Evolutionary conservation across 2,888 invertebrate genomes (phyloP), one percentile per base, ranked within the genome.

Genomic region (Syritta pipiens): DNA sequence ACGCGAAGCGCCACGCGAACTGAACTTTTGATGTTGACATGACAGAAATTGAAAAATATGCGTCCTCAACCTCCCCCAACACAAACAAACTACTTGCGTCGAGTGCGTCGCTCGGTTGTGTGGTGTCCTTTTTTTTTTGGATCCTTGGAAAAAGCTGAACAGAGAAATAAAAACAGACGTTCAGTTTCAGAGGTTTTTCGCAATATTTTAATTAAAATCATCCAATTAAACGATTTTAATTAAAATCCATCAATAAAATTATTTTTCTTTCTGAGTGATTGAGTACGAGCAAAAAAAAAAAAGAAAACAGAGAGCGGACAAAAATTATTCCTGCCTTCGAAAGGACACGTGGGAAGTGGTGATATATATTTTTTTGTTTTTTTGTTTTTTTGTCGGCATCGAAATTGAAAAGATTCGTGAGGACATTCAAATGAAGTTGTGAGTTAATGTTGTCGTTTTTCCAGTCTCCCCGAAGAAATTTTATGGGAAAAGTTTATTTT

Each of bases 191-290:
- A 49, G 49, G 49, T 20, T n/a, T n/a, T n/a, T 22, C 17, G 57
- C 42, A 35, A 59, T 59, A 67, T 72, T 72, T 74, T 72, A 60
- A 59, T 71, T 51, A 67, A 59, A 51, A 28, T 51, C 30, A 26
- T 59, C 44, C 48, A 72, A 65, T 65, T 35, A 67, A 57, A 65
- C 24, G 14, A 49, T 42, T 72, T 72, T 72, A 72, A 74, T 74
- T 74, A 67, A 74, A 59, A 51, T 49, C 20, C 57, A 42, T 67
- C 37, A 46, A 32, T 26, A 37, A 46, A 35, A 55, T 46, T 46
- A 32, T 44, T 44, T 26, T 24, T 44, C 32, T 9, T 55, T 51
- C 10, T 26, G 48, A 40, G 24, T 28, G 63, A 51, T 40, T 26
- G 19, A 57, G 30, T 42, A 17, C 32, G 40, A 19, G 19, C 20